Evolutionary conservation across 2,888 invertebrate species (phyloP), one percentile per base, ranked within the genome.

Genomic region (Hermaeophaga mercurialis): DNA sequence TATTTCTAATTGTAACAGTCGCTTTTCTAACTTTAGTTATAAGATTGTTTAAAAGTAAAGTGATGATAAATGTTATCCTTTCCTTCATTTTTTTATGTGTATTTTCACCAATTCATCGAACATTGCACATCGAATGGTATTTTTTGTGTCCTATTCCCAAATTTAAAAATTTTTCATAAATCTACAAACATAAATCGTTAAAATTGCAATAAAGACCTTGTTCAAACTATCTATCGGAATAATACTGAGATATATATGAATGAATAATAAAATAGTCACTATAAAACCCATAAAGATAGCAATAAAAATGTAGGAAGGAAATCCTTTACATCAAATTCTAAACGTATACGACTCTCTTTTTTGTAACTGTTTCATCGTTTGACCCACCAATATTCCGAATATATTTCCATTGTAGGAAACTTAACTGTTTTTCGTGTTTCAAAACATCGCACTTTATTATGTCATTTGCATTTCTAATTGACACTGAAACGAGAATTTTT

Each of bases 381-480:
- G 17, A 36, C 36, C 36, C 36, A 36, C 5, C 12, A 36, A 11
- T 24, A 43, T 45, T 33, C 17, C 15, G 17, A 18, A 31, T 45
- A n/a, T n/a, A n/a, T n/a, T n/a, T n/a, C n/a, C n/a, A n/a, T n/a
- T n/a, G n/a, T n/a, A n/a, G n/a, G n/a, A n/a, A n/a, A n/a, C n/a
- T n/a, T n/a, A 45, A 45, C 45, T 45, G 45, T 45, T 45, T 11
- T 28, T 26, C 31, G 17, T 45, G 31, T 45, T 45, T 45, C 45
- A 31, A 45, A 45, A 45, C 45, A 45, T 31, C 45, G 24, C 45
- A 45, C 45, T 45, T 1, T n/a, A 17, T 28, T 31, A 15, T 31
- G 15, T 45, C 45, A 31, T 45, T 45, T 45, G 31, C 45, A 45
- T 45, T 15, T 45, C 28, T 45, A 31, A 45, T 45, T 45, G 28